A percentile compares a stretch with the other conserved stretches of the same genome.
phyloP scores from a whole-genome alignment of 2,113 vertebrate genomes.

The Halichoeres trimaculatus region DNA sequence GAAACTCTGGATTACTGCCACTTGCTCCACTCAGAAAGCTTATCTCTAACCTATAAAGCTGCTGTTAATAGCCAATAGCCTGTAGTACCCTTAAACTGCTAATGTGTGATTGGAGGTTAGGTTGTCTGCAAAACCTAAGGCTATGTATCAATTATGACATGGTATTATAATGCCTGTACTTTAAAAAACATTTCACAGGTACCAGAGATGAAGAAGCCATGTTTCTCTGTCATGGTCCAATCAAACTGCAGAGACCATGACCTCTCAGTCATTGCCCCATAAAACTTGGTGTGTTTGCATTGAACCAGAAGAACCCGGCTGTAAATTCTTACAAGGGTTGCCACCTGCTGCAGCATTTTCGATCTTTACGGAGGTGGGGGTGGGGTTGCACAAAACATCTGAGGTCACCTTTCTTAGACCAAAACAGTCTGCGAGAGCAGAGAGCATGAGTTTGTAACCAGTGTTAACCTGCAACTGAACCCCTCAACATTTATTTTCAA shows the following conservation, averaged over 20 bases:
- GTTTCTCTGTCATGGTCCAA: constrained; percentile 41
- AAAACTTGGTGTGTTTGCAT: constrained; percentile 69
- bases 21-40: neutral
- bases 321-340: constrained; percentile 69
- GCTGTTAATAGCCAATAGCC: neutral
- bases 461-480: neutral
- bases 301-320: constrained; percentile 64
- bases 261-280: constrained; percentile 67
- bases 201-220: constrained; percentile 18
- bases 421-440: constrained; percentile 23
- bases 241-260: constrained; percentile 44
- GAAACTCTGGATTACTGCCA: neutral
- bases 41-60: too few species aligned
- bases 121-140: too few species aligned
- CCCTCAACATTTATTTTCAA: constrained; percentile 16
- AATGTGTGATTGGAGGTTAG: too few species aligned
- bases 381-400: constrained; percentile 34
- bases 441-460: neutral
- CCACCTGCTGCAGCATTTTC: constrained; percentile 64
- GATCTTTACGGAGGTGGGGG: constrained; percentile 27
- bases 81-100: too few species aligned
- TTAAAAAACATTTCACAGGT: constrained; percentile 31
- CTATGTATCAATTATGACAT: neutral
- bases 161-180: neutral
- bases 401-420: constrained; percentile 42